phyloP scores from a whole-genome alignment of 2,888 invertebrate genomes.

The Nymphalis c-album region DNA sequence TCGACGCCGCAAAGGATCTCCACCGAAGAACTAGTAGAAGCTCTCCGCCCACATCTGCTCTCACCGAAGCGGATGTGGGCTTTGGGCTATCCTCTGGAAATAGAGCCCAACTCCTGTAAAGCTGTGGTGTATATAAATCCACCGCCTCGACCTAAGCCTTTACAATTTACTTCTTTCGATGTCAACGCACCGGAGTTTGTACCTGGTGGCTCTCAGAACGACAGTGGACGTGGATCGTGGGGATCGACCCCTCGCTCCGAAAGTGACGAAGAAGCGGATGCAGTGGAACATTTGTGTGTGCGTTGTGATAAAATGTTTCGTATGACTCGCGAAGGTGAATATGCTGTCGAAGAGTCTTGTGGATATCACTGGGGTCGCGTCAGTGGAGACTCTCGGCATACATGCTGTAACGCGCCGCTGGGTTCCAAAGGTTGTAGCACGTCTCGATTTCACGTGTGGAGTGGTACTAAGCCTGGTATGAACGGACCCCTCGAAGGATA shows the following conservation, averaged over 20 bases:
- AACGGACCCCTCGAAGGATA: slow-evolving; percentile 88
- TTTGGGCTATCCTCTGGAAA: slow-evolving; percentile 87
- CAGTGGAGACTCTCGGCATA: slow-evolving; percentile 79
- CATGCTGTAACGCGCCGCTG: slow-evolving; percentile 83
- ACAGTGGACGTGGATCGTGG: slow-evolving; percentile 80
- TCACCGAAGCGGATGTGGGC: slow-evolving; percentile 83
- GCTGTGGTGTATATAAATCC: slow-evolving; percentile 84
- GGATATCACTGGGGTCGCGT: slow-evolving; percentile 94
- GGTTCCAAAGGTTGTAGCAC: slow-evolving; percentile 84
- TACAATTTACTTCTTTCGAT: slow-evolving; percentile 76
- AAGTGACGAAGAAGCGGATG: slow-evolving; percentile 80
- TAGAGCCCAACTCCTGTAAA: slow-evolving; percentile 80
- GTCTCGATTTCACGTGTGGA: slow-evolving; percentile 88
- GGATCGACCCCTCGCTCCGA: slow-evolving; percentile 80
- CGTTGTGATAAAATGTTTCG: slow-evolving; percentile 88
- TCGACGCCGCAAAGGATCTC: slow-evolving; percentile 76
- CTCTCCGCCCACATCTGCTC: slow-evolving; percentile 83
- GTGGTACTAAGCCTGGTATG: slow-evolving; percentile 84
- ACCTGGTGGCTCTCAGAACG: slow-evolving; percentile 77
- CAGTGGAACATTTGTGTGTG: slow-evolving; percentile 84
- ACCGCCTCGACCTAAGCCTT: slow-evolving; percentile 70
- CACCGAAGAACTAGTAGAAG: slow-evolving; percentile 79
- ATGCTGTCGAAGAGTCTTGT: slow-evolving; percentile 88
- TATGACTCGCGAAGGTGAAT: slow-evolving; percentile 86
- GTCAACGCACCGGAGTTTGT: slow-evolving; percentile 86